Evolutionary conservation across 1,140 invertebrate species (phyloP), one percentile per base, ranked within the genome.

Genomic region (Drosophila miranda): DNA sequence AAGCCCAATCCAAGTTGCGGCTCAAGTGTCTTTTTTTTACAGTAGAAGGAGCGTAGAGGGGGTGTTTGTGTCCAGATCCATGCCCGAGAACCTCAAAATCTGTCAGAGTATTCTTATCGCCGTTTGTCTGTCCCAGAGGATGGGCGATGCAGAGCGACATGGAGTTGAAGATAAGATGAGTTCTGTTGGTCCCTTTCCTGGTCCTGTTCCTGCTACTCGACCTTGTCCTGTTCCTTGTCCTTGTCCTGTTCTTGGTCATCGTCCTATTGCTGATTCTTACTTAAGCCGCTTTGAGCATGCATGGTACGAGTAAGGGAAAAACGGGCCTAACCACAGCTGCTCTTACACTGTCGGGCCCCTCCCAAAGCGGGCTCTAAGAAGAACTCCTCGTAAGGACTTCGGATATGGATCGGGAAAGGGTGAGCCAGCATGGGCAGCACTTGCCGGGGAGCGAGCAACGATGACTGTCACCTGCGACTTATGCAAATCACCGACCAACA

Each of bases 381-480:
- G 23, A 48, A 2, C 23, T 49, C 4, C 6, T 34, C 4, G 62
- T 63, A 45, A 1, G 28, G 28, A 8, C n/a, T 8, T 16, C n/a
- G 6, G 6, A 14, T 16, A 3, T 45, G n/a, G 14, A 16, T 44
- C n/a, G 19, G 43, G n/a, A 14, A 0, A 44, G 19, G 43, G 43
- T 13, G 13, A 44, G 16, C n/a, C 43, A 16, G 6, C 14, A 19
- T 30, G 28, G 28, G 28, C 34, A 23, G 9, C 2, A 13, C 23
- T 28, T 49, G 38, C 34, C 56, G 61, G 48, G 48, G 54, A 41
- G 41, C 34, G 34, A 48, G 42, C 66, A 30, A 6, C 34, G 34
- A 43, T 43, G 59, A 57, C 62, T 76, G 78, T 81, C 78, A 80
- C 68, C 78, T 61, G 74, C 58, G 74, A 84, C 72, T 69, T 84